A percentile compares a stretch with the other conserved stretches of the same genome.
Evolutionary conservation across 1,140 invertebrate species (phyloP).

Genomic region (Potamilus streckersoni): DNA sequence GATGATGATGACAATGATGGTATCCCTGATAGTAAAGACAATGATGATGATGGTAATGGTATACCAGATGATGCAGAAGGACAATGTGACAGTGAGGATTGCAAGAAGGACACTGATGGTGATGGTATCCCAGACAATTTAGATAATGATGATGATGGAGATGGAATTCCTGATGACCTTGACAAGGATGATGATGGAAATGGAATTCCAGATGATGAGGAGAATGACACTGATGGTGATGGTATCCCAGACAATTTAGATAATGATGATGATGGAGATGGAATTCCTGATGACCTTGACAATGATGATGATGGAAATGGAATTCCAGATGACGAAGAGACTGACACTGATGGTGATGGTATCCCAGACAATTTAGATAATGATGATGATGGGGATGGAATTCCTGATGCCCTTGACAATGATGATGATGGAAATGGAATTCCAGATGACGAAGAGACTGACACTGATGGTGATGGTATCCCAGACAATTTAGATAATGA

Average conservation of each 20-base stretch:
- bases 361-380: slow-evolving; percentile 47
- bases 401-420: slow-evolving; percentile 41
- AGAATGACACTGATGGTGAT: slow-evolving; percentile 43
- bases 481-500: slow-evolving; percentile 50
- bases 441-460: slow-evolving; percentile 55
- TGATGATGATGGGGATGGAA: slow-evolving; percentile 59
- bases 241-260: slow-evolving; percentile 44
- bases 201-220: slow-evolving; percentile 49
- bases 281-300: slow-evolving; percentile 47
- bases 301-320: slow-evolving; percentile 52
- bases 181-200: slow-evolving; percentile 46
- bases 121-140: slow-evolving; percentile 59
- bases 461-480: slow-evolving; percentile 53
- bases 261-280: slow-evolving; percentile 59
- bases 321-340: slow-evolving; percentile 54
- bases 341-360: slow-evolving; percentile 55
- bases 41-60: slow-evolving; percentile 54
- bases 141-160: slow-evolving; percentile 58
- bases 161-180: slow-evolving; percentile 60
- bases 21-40: slow-evolving; percentile 47
- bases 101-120: slow-evolving; percentile 44
- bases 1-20: slow-evolving; percentile 54
- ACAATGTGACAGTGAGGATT: slow-evolving; percentile 43
- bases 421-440: slow-evolving; percentile 56
- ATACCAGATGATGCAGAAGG: slow-evolving; percentile 55